A percentile compares a stretch with the other conserved stretches of the same genome.
Evolutionary conservation across 2,113 vertebrate genomes (phyloP).

Genomic region (Gopherus evgoodei): DNA sequence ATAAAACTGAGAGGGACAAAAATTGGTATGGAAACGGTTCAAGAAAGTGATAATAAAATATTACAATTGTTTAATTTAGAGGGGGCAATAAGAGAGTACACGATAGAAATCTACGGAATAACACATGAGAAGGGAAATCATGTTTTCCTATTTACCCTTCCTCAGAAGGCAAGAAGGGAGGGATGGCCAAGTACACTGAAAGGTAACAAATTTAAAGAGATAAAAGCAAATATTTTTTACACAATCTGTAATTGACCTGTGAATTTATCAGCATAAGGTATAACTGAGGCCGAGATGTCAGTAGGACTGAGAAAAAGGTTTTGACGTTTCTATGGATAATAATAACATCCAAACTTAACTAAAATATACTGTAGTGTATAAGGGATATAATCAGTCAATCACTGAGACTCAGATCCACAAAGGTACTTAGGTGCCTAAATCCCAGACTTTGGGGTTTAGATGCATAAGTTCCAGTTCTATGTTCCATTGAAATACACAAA

Average conservation of each 20-base stretch:
- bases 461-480: too few relatives aligned
- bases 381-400: too few relatives aligned
- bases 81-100: neutral
- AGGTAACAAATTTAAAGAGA: neutral
- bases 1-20: neutral
- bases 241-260: neutral
- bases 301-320: neutral
- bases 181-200: neutral
- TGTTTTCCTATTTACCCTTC: neutral
- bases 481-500: too few relatives aligned
- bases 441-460: too few relatives aligned
- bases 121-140: neutral
- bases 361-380: neutral
- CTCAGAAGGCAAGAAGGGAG: neutral
- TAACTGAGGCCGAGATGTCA: neutral
- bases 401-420: too few relatives aligned
- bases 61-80: neutral
- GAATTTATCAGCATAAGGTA: neutral
- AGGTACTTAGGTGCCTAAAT: too few relatives aligned
- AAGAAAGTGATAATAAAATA: neutral
- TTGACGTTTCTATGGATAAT: neutral
- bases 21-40: neutral
- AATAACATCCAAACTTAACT: neutral
- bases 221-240: neutral
- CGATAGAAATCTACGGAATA: neutral